These are phyloP conservation scores for Abscondita cerata DNA, from an alignment of 2,888 invertebrate genomes.

Conservation along the genomic window DNA sequence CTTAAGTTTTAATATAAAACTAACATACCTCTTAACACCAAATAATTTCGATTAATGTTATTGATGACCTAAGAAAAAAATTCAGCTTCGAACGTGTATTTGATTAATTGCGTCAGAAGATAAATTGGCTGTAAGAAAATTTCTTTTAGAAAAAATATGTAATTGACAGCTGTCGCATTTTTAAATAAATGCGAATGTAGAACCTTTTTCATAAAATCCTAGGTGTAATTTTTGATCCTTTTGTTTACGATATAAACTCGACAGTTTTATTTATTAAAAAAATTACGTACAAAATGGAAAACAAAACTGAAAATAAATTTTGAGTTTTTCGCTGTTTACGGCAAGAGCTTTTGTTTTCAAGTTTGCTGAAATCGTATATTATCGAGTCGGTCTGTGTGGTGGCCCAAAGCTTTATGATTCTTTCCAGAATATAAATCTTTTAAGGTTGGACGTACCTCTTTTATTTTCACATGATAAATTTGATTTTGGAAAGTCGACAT, in stretches of 20 bases:
- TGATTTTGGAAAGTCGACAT: constrained; percentile 4
- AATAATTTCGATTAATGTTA: no score
- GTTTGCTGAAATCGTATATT: constrained; percentile 21
- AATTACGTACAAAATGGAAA: neutral
- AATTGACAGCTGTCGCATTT: no score
- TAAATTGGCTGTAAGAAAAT: no score
- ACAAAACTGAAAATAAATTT: constrained; percentile 5
- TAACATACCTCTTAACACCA: no score
- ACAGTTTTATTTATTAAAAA: constrained; percentile 9
- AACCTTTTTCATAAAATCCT: no score
- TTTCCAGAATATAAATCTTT: constrained; percentile 16
- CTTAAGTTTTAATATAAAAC: neutral
- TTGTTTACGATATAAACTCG: neutral
- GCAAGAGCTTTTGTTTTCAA: constrained; percentile 21
- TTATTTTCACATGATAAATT: constrained; percentile 16
- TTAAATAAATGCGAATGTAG: no score
- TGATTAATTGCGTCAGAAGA: no score
- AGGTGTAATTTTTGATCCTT: no score
- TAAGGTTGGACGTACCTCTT: neutral
- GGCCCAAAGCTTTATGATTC: constrained; percentile 19
- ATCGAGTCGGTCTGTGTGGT: constrained; percentile 17
- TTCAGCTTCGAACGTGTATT: no score
- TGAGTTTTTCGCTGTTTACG: constrained; percentile 13
- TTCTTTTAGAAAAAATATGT: no score
- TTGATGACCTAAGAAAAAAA: no score